Conservation (phyloP, 2,113 vertebrate species). For the Pipra filicauda region DNA sequence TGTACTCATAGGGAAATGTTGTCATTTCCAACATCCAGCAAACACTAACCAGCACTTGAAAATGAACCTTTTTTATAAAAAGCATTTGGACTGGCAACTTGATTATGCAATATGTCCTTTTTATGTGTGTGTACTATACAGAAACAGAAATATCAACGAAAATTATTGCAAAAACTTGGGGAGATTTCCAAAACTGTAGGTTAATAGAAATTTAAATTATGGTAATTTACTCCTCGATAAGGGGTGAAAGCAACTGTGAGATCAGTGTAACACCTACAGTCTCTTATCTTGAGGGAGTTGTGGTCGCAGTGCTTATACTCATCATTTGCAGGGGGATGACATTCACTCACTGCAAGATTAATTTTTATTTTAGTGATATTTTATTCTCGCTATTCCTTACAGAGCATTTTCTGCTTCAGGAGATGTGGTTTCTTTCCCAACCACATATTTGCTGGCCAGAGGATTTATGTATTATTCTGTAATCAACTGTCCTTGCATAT, state of each 20-base stretch:
- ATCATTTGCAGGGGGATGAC: not conserved
- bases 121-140: not conserved
- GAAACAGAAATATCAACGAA: not conserved
- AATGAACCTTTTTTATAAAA: not conserved
- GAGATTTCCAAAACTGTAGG: not conserved
- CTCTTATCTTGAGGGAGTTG: not conserved
- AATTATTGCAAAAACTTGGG: not conserved
- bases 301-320: not conserved
- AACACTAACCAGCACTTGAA: not conserved
- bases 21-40: not conserved
- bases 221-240: not conserved
- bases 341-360: not conserved
- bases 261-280: not conserved
- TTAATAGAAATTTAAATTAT: not conserved
- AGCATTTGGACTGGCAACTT: not conserved
- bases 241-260: not conserved
- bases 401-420: not conserved
- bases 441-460: not conserved
- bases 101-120: not conserved
- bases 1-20: not conserved
- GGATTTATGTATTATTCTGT: not conserved
- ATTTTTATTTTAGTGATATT: not conserved
- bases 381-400: not conserved
- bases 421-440: not conserved
- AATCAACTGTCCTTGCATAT: slow-evolving; percentile 13